Conservation (phyloP, 2,113 vertebrate genomes). For the Odocoileus virginianus region DNA sequence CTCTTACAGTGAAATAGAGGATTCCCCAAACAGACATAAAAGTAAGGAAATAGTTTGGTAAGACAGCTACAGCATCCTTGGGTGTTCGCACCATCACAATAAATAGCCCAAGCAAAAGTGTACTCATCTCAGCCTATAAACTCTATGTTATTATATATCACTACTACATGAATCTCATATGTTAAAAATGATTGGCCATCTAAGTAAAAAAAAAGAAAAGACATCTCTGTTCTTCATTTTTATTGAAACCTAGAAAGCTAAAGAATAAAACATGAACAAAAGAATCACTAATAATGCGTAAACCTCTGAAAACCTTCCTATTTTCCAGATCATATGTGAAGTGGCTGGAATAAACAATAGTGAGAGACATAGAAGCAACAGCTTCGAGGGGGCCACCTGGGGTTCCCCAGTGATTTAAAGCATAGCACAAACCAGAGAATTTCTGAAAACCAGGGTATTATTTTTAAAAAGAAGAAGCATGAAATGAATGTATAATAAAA, state of each 20-base stretch:
- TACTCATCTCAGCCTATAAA: not conserved
- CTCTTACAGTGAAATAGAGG: not conserved
- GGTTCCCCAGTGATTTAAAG: not conserved
- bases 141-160: not conserved
- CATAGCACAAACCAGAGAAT: not conserved
- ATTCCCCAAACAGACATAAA: conserved; percentile 24
- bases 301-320: not conserved
- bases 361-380: not conserved
- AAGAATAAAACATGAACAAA: not conserved
- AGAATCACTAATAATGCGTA: not conserved
- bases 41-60: not conserved
- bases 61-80: not conserved
- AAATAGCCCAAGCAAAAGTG: not conserved
- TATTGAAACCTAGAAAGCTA: not conserved
- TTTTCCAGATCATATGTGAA: not conserved
- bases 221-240: not conserved
- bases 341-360: not conserved
- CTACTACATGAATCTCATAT: not conserved
- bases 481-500: not conserved
- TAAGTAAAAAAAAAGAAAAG: not conserved
- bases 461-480: not conserved
- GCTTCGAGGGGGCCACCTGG: not conserved
- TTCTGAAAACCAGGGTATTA: not conserved
- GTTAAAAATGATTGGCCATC: not conserved
- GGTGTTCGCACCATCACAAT: not conserved